Conservation (phyloP, 1,140 invertebrate genomes). For the Brachystomella parvula region DNA sequence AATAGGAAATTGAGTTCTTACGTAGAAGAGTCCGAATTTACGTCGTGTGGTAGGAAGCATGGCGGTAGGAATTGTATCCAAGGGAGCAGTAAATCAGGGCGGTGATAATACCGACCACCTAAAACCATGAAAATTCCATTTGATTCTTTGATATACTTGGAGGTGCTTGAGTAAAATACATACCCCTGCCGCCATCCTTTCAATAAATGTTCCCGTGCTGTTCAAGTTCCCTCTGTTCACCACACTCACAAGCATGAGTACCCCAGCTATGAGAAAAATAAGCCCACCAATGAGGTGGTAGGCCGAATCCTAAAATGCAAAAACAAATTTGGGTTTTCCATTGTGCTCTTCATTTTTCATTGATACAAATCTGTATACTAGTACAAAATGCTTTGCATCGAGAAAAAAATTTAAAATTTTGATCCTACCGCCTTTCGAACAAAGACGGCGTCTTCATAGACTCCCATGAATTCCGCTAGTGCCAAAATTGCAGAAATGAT, state of each 20-base stretch:
- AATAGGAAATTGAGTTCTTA: too few relatives aligned
- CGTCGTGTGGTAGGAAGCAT: too few relatives aligned
- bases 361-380: too few relatives aligned
- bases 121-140: background rate
- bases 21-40: too few relatives aligned
- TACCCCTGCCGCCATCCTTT: slow-evolving; percentile 2
- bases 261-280: background rate
- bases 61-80: background rate
- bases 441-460: background rate
- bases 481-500: slow-evolving; percentile 15
- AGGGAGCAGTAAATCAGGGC: background rate
- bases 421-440: slow-evolving; percentile 1
- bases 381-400: too few relatives aligned
- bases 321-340: too few relatives aligned
- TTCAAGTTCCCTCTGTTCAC: background rate
- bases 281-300: slow-evolving; percentile 11
- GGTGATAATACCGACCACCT: background rate
- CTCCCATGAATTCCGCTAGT: slow-evolving; percentile 2
- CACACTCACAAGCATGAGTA: slow-evolving; percentile 11
- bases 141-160: background rate
- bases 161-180: background rate
- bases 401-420: background rate
- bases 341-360: too few relatives aligned
- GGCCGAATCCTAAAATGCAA: background rate
- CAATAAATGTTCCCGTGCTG: background rate